Conservation (phyloP, 1,140 invertebrate species). For the Cepaea nemoralis region DNA sequence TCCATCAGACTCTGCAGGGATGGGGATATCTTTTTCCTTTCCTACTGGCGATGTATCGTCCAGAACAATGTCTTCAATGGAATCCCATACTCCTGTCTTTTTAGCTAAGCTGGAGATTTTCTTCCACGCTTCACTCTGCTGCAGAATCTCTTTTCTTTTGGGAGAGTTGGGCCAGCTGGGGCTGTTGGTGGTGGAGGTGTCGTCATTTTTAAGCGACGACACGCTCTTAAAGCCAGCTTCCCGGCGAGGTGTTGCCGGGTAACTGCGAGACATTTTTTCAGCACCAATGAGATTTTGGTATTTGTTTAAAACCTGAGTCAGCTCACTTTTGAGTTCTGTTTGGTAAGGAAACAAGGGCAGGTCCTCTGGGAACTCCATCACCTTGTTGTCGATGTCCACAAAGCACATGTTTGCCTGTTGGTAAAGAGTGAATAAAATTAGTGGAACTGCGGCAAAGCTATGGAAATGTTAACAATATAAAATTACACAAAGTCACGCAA, state of each 20-base stretch:
- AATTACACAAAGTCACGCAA: too few relatives aligned
- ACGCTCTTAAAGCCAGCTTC: constrained; percentile 38
- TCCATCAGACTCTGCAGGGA: constrained; percentile 70
- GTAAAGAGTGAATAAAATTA: not conserved
- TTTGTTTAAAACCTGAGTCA: constrained; percentile 84
- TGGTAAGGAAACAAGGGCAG: constrained; percentile 92
- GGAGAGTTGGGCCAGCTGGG: constrained; percentile 60
- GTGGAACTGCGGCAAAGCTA: too few relatives aligned
- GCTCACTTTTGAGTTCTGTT: constrained; percentile 87
- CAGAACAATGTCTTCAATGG: constrained; percentile 66
- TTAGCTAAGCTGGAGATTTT: constrained; percentile 85
- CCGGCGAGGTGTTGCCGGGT: constrained; percentile 46
- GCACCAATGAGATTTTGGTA: constrained; percentile 70
- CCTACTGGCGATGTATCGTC: constrained; percentile 70
- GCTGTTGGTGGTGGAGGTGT: constrained; percentile 26
- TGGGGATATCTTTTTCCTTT: constrained; percentile 66
- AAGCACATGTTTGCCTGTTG: constrained; percentile 81
- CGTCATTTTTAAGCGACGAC: not conserved
- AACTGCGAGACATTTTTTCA: constrained; percentile 45
- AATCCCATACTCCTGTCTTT: constrained; percentile 76
- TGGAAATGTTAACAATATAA: too few relatives aligned
- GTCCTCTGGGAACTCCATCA: constrained; percentile 94
- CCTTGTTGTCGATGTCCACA: constrained; percentile 94
- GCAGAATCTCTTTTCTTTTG: constrained; percentile 71
- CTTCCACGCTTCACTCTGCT: constrained; percentile 80